phyloP scores from a whole-genome alignment of 2,797 vertebrate species.

The Stomatorhinus walkeri region DNA sequence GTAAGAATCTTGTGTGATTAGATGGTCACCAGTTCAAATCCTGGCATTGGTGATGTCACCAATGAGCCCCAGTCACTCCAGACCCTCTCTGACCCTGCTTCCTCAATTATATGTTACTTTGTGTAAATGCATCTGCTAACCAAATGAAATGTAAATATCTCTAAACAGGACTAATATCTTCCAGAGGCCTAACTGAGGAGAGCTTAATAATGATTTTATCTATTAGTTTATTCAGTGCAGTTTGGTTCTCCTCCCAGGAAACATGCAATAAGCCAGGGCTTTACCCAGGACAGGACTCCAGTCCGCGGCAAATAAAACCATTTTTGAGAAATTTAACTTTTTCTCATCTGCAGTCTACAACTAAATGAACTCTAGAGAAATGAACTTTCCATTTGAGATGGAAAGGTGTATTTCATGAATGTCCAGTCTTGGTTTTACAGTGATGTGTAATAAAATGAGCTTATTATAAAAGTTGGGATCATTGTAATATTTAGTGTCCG shows the following conservation, averaged over 20 bases:
- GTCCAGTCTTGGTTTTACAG: background rate
- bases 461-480: constrained; percentile 2
- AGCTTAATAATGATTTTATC: background rate
- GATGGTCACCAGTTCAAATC: background rate
- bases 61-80: background rate
- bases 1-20: background rate
- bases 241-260: background rate
- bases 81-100: background rate
- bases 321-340: background rate
- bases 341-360: background rate
- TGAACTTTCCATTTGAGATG: background rate
- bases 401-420: background rate
- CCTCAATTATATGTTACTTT: background rate
- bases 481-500: constrained; percentile 11
- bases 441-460: background rate
- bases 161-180: background rate
- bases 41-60: background rate
- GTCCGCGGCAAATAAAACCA: background rate
- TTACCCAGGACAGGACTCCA: background rate
- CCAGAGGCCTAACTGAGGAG: background rate
- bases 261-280: background rate
- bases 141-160: background rate
- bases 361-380: background rate
- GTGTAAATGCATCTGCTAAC: background rate
- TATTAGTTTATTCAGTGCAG: background rate